Evolutionary conservation across 53 echinoderm and acorn worm genomes (phyloP).

Genomic region (Stichopus horrens): DNA sequence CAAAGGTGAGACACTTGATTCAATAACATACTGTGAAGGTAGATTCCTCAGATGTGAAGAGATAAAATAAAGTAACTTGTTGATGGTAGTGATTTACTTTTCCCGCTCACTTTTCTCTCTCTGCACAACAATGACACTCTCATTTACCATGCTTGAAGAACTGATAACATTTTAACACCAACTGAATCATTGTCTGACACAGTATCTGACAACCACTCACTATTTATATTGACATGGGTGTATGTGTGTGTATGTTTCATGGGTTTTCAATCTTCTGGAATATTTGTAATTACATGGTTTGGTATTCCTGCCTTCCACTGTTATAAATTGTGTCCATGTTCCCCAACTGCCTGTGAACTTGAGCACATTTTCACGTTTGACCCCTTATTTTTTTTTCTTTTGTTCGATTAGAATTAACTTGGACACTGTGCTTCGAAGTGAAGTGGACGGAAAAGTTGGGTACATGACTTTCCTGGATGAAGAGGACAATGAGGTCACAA

Average conservation of each 20-base stretch:
- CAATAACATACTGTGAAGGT: too few species aligned
- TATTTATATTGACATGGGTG: too few species aligned
- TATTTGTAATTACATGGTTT: neutral
- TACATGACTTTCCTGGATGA: slow-evolving; percentile 72
- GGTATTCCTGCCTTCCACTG: neutral
- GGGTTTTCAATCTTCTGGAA: neutral
- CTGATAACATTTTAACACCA: too few species aligned
- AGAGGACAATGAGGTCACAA: slow-evolving; percentile 59
- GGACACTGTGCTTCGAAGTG: slow-evolving; percentile 56
- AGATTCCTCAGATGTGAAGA: too few species aligned
- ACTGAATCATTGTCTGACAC: too few species aligned
- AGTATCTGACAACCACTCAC: too few species aligned
- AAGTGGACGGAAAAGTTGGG: slow-evolving; percentile 71
- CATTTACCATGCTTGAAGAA: too few species aligned
- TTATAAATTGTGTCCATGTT: neutral
- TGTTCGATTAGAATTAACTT: slow-evolving; percentile 61
- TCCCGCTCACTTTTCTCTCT: too few species aligned
- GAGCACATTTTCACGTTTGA: neutral
- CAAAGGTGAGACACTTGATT: slow-evolving; percentile 66
- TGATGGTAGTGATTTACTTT: too few species aligned
- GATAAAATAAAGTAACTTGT: too few species aligned
- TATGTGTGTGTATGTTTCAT: too few species aligned
- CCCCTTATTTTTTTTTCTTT: slow-evolving; percentile 4
- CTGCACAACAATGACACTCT: too few species aligned
- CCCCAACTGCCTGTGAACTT: neutral